Evolutionary conservation across 2,113 vertebrate species (phyloP).

Genomic region (Cranoglanis bouderius): DNA sequence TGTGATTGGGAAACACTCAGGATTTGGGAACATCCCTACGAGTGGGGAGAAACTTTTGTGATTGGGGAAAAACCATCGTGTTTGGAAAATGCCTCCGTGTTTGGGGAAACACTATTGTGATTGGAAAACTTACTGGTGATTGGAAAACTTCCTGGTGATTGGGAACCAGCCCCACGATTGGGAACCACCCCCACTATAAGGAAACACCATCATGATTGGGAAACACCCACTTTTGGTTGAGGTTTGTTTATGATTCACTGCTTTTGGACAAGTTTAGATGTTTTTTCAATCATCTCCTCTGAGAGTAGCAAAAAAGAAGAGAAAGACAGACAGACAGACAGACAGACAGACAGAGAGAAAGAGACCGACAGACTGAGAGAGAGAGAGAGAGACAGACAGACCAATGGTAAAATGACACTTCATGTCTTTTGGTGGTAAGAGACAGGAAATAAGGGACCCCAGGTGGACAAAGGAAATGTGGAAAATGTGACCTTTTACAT

Average conservation of each 20-base stretch:
- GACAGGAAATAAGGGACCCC: not conserved
- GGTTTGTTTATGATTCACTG: not conserved
- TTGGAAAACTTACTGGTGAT: too few species aligned
- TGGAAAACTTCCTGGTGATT: too few species aligned
- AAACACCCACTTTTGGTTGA: too few species aligned
- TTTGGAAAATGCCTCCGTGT: too few species aligned
- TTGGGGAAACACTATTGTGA: too few species aligned
- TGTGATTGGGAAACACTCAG: not conserved
- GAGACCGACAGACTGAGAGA: too few species aligned
- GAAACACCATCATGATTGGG: too few species aligned
- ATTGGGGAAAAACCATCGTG: too few species aligned
- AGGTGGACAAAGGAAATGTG: constrained; percentile 30
- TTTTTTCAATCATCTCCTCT: not conserved
- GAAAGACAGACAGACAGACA: not conserved
- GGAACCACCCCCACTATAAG: too few species aligned
- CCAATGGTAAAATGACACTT: not conserved
- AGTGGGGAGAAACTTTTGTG: too few species aligned
- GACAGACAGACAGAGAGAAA: not conserved
- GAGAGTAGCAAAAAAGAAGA: not conserved
- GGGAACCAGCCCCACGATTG: too few species aligned
- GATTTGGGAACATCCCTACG: too few species aligned
- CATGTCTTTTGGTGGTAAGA: not conserved
- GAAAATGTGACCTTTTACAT: constrained; percentile 41
- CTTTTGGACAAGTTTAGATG: not conserved
- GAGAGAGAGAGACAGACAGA: not conserved